Evolutionary conservation across 2,888 invertebrate genomes (phyloP).

Genomic region (Atrina japonica): DNA sequence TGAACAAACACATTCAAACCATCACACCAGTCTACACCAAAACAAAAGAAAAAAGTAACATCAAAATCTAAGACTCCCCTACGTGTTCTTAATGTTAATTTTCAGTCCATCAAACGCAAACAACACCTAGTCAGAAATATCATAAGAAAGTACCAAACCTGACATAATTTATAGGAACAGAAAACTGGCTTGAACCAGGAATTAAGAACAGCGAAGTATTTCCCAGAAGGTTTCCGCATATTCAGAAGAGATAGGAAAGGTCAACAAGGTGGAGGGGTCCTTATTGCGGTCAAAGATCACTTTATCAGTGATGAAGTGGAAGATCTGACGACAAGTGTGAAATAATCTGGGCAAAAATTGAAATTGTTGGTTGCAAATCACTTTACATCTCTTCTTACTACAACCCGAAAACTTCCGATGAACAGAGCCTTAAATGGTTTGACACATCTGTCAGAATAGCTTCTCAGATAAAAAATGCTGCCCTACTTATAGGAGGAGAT

Average conservation of each 20-base stretch:
- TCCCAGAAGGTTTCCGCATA: constrained; percentile 1
- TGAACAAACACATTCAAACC: constrained; percentile 2
- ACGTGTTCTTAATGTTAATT: constrained; percentile 20
- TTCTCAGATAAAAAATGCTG: constrained; percentile 17
- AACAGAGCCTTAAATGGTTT: constrained; percentile 15
- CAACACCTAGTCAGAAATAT: constrained; percentile 14
- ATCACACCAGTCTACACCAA: constrained; percentile 24
- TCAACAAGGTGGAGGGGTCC: constrained; percentile 15
- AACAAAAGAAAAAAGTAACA: constrained; percentile 8
- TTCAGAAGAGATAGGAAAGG: constrained; percentile 19
- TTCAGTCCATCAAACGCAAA: constrained; percentile 25
- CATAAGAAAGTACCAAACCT: constrained; percentile 14
- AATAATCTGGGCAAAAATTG: constrained; percentile 18
- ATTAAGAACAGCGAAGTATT: constrained; percentile 5
- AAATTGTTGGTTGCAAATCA: constrained; percentile 18
- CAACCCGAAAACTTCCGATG: constrained; percentile 24
- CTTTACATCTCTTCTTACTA: constrained; percentile 14
- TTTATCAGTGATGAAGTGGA: constrained; percentile 23
- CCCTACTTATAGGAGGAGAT: constrained; percentile 19
- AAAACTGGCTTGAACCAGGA: constrained; percentile 12
- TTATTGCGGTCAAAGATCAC: constrained; percentile 14
- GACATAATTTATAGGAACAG: constrained; percentile 20
- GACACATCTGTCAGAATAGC: constrained; percentile 23
- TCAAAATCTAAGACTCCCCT: not conserved
- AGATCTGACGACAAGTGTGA: constrained; percentile 7